Conservation (phyloP, 37 sponge, comb jelly and placozoan genomes). For the Cliona cf. orientalis region DNA sequence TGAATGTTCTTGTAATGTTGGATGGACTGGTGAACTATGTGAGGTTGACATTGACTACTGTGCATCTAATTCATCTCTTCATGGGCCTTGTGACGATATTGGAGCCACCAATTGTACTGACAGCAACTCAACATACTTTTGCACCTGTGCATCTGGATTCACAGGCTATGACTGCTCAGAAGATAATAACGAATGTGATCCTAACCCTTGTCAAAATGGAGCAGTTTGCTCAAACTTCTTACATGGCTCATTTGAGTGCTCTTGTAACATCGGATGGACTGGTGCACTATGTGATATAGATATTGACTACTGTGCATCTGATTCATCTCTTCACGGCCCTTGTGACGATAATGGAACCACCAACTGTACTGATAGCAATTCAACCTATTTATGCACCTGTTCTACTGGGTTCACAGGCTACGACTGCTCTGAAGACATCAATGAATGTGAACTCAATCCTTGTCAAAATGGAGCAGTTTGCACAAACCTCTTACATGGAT, state of each 20-base stretch:
- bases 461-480: too few relatives aligned
- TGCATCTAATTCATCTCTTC: conserved; percentile 44
- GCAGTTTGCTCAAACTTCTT: conserved; percentile 74
- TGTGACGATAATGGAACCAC: too few relatives aligned
- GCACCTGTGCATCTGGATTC: conserved; percentile 65
- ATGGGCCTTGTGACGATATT: too few relatives aligned
- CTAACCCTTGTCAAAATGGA: conserved; percentile 48
- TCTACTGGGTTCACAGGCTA: too few relatives aligned
- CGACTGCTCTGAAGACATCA: too few relatives aligned
- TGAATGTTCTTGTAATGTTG: conserved; percentile 38
- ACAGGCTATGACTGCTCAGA: conserved; percentile 52
- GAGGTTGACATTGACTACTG: conserved; percentile 42
- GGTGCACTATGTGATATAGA: conserved; percentile 20
- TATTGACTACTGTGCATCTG: not conserved
- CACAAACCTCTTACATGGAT: too few relatives aligned
- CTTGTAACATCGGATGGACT: conserved; percentile 24
- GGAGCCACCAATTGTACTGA: conserved; percentile 36
- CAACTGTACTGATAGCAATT: too few relatives aligned
- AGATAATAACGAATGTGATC: conserved; percentile 63
- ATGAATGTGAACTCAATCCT: too few relatives aligned
- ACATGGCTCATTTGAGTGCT: conserved; percentile 1
- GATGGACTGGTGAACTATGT: conserved; percentile 66
- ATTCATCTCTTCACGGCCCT: too few relatives aligned
- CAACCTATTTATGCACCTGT: conserved; percentile 37
- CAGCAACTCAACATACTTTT: conserved; percentile 15